Evolutionary conservation across 2,113 vertebrate genomes (phyloP), one percentile per base, ranked within the genome.

Genomic region (Amphiprion percula): DNA sequence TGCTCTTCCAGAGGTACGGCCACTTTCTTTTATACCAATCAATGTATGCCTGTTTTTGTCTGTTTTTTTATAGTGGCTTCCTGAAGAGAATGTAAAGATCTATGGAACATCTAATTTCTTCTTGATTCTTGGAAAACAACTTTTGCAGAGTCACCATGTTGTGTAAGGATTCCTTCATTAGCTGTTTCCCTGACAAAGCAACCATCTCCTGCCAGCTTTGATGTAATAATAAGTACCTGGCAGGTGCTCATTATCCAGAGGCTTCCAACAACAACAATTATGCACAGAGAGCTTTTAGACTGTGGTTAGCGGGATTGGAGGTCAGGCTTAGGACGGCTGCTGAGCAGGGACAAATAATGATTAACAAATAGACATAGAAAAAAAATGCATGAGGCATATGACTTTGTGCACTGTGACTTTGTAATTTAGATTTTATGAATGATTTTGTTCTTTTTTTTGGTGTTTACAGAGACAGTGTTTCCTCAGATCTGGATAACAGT

Each of bases 1-100:
- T 95, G 82, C 94, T 97, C 71, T 92, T 97, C 61, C 92, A 91
- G 53, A 94, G 94, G 95, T 95, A 69, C 37, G 5, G 3, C 5
- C 41, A 16, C 10, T 24, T 53, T 21, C n/a, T 21, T 37, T 10
- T 37, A 10, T 10, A 37, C 33, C 1, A 37, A 5, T 37, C 6
- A 4, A 2, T 30, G 30, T 37, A 2, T 37, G 33, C 33, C 7
- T 30, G 5, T 30, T 30, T 37, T 6, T 33, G 30, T 33, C 30
- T 21, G 21, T 21, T 21, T 21, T 21, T 26, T 26, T 26, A 26
- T 2, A 26, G 3, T 26, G 26, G 2, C 26, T 26, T 26, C 26
- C 26, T 26, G 2, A 26, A 26, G 26, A 26, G 26, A 26, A 26
- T 26, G 21, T 21, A 21, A 21, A 21, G 21, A 21, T 21, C 21